Percentiles rank a stretch among this genome's conserved stretches.
phyloP scores from a whole-genome alignment of 2,797 vertebrate genomes.

The Echeneis naucrates region DNA sequence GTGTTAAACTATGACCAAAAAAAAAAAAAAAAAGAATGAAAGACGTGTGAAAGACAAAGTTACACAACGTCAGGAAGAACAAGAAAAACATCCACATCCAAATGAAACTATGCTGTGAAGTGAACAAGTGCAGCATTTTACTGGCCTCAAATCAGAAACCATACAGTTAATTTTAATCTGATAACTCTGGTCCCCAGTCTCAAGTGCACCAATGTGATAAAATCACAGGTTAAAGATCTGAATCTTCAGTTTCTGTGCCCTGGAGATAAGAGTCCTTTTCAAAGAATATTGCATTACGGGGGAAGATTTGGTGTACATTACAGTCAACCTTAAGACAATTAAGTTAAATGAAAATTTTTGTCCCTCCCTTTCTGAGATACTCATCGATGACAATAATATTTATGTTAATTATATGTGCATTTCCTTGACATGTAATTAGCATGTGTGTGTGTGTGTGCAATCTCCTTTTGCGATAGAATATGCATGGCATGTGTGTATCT shows the following conservation, averaged over 20 bases:
- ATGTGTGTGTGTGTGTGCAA: background rate
- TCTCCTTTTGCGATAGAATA: background rate
- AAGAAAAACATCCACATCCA: background rate
- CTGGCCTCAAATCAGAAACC: slow-evolving; percentile 36
- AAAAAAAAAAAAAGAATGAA: too few relatives aligned
- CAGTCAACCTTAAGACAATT: slow-evolving; percentile 63
- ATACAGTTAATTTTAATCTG: slow-evolving; percentile 50
- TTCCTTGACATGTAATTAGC: background rate
- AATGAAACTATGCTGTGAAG: slow-evolving; percentile 12
- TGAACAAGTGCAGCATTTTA: slow-evolving; percentile 15
- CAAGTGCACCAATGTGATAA: slow-evolving; percentile 34
- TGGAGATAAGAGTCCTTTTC: slow-evolving; percentile 55
- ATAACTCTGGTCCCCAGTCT: slow-evolving; percentile 32
- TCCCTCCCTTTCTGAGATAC: slow-evolving; percentile 20
- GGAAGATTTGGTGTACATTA: slow-evolving; percentile 59
- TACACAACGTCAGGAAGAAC: background rate
- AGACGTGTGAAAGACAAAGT: background rate
- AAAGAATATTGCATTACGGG: slow-evolving; percentile 56
- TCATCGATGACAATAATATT: slow-evolving; percentile 18
- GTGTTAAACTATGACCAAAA: too few relatives aligned
- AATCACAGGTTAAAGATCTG: slow-evolving; percentile 42
- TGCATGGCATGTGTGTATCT: background rate
- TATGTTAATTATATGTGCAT: background rate
- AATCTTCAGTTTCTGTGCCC: slow-evolving; percentile 58
- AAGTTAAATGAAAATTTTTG: slow-evolving; percentile 54